Conservation (phyloP, 2,888 invertebrate species). For the Parnassius smintheus region DNA sequence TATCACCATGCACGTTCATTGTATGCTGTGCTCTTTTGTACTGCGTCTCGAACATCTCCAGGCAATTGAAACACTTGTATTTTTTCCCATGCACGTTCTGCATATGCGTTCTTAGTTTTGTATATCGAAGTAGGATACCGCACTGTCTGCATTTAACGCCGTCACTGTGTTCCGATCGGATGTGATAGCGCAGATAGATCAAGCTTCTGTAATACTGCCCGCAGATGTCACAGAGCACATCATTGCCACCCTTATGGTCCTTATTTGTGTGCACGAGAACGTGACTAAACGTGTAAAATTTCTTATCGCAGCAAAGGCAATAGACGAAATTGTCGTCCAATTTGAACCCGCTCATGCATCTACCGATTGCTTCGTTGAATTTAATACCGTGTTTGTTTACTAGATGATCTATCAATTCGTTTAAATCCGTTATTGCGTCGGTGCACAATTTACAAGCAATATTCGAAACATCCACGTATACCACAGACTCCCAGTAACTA, state of each 20-base stretch:
- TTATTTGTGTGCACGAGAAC: constrained; percentile 44
- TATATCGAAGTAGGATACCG: constrained; percentile 27
- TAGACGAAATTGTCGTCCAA: constrained; percentile 39
- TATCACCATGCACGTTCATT: constrained; percentile 33
- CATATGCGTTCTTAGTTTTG: constrained; percentile 33
- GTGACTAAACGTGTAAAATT: constrained; percentile 39
- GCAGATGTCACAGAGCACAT: constrained; percentile 45
- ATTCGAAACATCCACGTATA: constrained; percentile 43
- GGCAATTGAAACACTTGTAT: constrained; percentile 34
- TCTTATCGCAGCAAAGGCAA: constrained; percentile 41
- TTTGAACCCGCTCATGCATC: constrained; percentile 41
- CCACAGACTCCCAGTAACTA: constrained; percentile 40
- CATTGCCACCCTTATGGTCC: constrained; percentile 36
- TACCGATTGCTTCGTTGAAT: constrained; percentile 35
- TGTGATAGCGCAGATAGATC: constrained; percentile 39
- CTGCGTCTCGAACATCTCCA: constrained; percentile 32
- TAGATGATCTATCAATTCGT: constrained; percentile 42
- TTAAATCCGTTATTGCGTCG: constrained; percentile 33
- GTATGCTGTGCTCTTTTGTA: constrained; percentile 36
- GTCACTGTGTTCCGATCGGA: constrained; percentile 31
- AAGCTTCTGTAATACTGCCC: constrained; percentile 39
- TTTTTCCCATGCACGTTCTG: constrained; percentile 32
- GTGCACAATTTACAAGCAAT: constrained; percentile 42
- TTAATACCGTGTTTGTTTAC: constrained; percentile 35
- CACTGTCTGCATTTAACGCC: constrained; percentile 33